Conservation (phyloP, 2,888 invertebrate genomes). For the Bhutanitis thaidina region DNA sequence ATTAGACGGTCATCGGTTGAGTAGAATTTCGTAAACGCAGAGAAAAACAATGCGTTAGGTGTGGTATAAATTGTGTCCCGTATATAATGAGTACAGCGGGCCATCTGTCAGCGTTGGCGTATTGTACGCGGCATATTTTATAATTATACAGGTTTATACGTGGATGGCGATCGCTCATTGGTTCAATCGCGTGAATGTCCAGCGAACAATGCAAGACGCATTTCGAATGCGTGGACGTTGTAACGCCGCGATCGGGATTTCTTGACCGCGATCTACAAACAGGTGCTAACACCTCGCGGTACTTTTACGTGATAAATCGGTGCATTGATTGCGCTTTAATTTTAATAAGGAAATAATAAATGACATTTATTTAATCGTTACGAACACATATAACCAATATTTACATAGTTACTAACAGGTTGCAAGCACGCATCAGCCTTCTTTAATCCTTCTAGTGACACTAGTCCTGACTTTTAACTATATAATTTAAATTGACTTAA, state of each 20-base stretch:
- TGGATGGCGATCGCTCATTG: slow-evolving; percentile 54
- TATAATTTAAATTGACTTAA: no score
- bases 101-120: slow-evolving; percentile 58
- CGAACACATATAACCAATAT: no score
- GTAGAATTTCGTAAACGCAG: slow-evolving; percentile 61
- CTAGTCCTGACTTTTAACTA: no score
- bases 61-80: slow-evolving; percentile 59
- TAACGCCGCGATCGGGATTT: slow-evolving; percentile 55
- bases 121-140: slow-evolving; percentile 59
- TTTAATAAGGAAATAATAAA: neutral
- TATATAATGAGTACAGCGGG: slow-evolving; percentile 49
- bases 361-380: no score
- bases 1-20: slow-evolving; percentile 43
- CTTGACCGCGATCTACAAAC: slow-evolving; percentile 69
- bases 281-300: slow-evolving; percentile 48
- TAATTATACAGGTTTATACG: slow-evolving; percentile 55
- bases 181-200: slow-evolving; percentile 56
- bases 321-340: neutral
- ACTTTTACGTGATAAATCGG: slow-evolving; percentile 22
- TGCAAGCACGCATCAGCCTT: no score
- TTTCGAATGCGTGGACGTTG: slow-evolving; percentile 45
- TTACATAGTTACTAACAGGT: no score
- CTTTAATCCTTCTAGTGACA: no score
- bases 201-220: slow-evolving; percentile 54
- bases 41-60: slow-evolving; percentile 64